Percentiles rank a stretch among this genome's conserved stretches.
Evolutionary conservation across 2,113 vertebrate species (phyloP).

Genomic region (Pollimyrus isidori): DNA sequence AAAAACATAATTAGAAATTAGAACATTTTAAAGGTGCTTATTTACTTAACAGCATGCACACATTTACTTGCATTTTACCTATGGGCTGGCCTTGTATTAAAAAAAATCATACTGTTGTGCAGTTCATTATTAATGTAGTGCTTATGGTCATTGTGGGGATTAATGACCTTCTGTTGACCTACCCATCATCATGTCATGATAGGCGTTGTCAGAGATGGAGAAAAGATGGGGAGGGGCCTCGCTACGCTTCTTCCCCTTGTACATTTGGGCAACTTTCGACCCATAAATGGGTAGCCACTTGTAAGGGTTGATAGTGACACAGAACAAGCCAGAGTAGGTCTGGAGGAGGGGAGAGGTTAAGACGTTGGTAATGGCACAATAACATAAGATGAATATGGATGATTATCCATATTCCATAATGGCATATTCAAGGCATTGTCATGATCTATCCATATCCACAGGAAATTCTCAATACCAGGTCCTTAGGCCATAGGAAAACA

Average conservation of each 20-base stretch:
- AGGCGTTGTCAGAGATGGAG: conserved; percentile 70
- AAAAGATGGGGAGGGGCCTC: conserved; percentile 71
- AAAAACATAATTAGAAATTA: not conserved
- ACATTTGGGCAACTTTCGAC: conserved; percentile 59
- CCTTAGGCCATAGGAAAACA: not conserved
- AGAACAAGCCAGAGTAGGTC: conserved; percentile 72
- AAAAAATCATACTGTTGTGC: not conserved
- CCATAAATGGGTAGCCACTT: conserved; percentile 71
- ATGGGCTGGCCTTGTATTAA: not conserved
- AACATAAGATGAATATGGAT: not conserved
- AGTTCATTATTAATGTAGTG: not conserved
- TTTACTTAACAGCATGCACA: not conserved
- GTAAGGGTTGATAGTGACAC: conserved; percentile 67
- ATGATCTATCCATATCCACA: not conserved
- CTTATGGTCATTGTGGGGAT: not conserved
- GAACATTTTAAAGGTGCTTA: not conserved
- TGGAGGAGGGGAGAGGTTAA: conserved; percentile 26
- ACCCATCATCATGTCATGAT: conserved; percentile 73
- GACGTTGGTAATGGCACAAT: not conserved
- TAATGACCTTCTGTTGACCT: conserved; percentile 18
- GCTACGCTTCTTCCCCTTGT: conserved; percentile 67
- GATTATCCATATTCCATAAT: not conserved
- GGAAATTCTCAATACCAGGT: not conserved
- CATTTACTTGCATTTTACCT: not conserved
- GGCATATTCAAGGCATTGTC: not conserved